Conservation (phyloP, 2,113 vertebrate species). For the Labrus mixtus region DNA sequence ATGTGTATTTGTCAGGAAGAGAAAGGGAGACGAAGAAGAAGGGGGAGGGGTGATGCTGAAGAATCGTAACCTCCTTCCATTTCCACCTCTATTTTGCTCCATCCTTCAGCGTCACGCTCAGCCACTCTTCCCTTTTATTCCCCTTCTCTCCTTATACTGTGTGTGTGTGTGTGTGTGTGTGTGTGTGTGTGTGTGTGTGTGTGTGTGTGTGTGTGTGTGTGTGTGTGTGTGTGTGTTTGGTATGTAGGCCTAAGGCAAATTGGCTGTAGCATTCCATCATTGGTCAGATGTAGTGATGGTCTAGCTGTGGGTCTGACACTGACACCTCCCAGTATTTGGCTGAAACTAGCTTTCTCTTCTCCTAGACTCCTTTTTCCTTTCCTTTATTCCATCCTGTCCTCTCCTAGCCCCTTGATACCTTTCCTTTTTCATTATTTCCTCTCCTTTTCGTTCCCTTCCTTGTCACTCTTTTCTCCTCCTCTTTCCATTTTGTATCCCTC, state of each 20-base stretch:
- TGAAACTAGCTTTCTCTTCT: conserved; percentile 36
- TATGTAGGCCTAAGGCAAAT: conserved; percentile 27
- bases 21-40: not conserved
- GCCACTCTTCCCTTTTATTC: conserved; percentile 37
- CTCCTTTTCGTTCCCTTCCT: not conserved
- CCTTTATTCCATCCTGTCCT: not conserved
- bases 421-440: not conserved
- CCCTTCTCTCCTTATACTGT: conserved; percentile 41
- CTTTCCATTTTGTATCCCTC: too few relatives aligned
- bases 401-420: not conserved
- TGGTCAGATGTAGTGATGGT: conserved; percentile 49
- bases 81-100: conserved; percentile 32
- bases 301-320: conserved; percentile 42
- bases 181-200: conserved; percentile 20
- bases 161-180: conserved; percentile 23
- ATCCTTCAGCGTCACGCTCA: conserved; percentile 40
- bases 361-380: not conserved
- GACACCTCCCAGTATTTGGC: conserved; percentile 57
- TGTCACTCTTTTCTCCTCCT: not conserved
- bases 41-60: conserved; percentile 60
- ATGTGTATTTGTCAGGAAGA: not conserved
- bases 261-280: conserved; percentile 62
- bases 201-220: conserved; percentile 21
- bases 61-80: conserved; percentile 40
- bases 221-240: conserved; percentile 25